A percentile compares a stretch with the other conserved stretches of the same genome.
These are phyloP conservation scores for Hippopotamus amphibius DNA, from an alignment of 2,113 vertebrate species.

Conservation along the genomic window DNA sequence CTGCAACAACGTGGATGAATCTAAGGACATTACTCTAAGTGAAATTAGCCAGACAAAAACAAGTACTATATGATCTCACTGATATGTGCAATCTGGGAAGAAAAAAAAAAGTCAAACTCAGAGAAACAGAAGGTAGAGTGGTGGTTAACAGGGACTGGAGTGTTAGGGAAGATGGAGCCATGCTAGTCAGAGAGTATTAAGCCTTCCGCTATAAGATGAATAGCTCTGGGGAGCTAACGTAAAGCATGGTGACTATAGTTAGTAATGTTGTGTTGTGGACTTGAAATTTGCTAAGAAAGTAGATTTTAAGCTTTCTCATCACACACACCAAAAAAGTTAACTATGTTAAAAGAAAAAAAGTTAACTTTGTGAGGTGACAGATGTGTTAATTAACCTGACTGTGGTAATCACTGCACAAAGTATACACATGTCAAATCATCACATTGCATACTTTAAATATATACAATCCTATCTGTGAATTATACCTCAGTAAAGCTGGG, in stretches of 20 bases:
- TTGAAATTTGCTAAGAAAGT: neutral
- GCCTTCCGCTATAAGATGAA: neutral
- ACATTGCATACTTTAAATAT: neutral
- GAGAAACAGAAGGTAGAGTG: neutral
- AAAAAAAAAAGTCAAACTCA: neutral
- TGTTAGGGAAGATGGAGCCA: neutral
- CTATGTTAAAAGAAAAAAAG: neutral
- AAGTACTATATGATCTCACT: neutral
- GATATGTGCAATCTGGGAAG: neutral
- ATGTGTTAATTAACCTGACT: neutral
- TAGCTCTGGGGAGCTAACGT: neutral
- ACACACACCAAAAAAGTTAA: neutral
- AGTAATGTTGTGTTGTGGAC: neutral
- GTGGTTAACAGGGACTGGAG: neutral
- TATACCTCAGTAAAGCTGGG: neutral
- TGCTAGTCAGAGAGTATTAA: neutral
- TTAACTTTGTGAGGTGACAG: neutral
- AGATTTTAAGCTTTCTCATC: conserved; percentile 7
- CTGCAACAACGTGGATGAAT: neutral
- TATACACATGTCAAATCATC: neutral
- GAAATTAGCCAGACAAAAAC: neutral
- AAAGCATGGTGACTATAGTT: neutral
- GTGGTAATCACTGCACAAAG: neutral
- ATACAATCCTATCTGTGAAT: neutral
- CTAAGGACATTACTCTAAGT: neutral